Evolutionary conservation across 2,888 invertebrate species (phyloP), one percentile per base, ranked within the genome.

Genomic region (Hypercompe scribonia): DNA sequence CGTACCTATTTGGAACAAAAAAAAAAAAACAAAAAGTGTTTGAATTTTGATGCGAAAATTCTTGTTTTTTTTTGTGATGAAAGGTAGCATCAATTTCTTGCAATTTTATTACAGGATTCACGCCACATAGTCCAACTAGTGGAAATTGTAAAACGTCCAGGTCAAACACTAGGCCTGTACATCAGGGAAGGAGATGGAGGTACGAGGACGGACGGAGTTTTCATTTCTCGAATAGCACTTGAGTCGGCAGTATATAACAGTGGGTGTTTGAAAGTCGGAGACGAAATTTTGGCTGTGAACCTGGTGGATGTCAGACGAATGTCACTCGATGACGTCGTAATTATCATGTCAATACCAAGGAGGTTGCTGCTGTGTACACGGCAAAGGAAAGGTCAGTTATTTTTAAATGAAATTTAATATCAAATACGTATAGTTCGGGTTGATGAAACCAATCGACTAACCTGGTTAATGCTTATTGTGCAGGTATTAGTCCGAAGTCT

Each of bases 151-250:
- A 99, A 99, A 94, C 97, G 99, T 86, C 99, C 99, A 0, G 99
- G 99, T 24, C 99, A 99, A 95, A 99, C 99, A 50, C 96, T 99
- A 80, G 99, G 99, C 65, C 96, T 99, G 77, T 99, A 99, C 93
- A 99, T 99, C 89, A 97, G 99, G 63, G 99, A 99, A 96, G 99
- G 99, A n/a, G 99, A 99, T 89, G 99, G 99, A n/a, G 97, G 98
- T 72, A 98, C 99, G 88, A 97, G 99, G 78, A 97, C 97, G 67
- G 99, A 99, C 88, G 99, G 99, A 66, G 99, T 99, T 78, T 99
- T 99, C 96, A 99, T 99, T 93, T 99, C 99, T 15, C 90, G 97
- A 86, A 95, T 95, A 92, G 99, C 99, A 58, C 96, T 99, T 87
- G 99, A 99, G 93, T 99, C 99, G 68, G 99, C 99, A 54, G 99